Evolutionary conservation across 30 jellyfish, hydroid and myxozoan species (phyloP).

Genomic region (Turritopsis dohrnii): DNA sequence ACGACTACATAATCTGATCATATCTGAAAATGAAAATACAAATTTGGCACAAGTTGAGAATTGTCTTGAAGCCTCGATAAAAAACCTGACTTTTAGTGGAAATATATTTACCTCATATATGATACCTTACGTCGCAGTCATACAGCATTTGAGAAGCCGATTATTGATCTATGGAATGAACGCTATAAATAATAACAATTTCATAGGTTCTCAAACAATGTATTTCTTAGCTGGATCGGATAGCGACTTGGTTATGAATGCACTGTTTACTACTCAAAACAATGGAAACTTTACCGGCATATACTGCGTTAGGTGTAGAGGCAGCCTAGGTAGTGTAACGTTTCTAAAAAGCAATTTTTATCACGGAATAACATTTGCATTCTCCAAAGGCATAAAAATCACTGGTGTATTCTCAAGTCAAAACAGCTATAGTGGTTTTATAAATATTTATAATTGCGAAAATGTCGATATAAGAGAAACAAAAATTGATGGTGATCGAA

Average conservation of each 20-base stretch:
- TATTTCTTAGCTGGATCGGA: neutral
- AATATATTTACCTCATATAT: neutral
- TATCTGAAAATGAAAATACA: neutral
- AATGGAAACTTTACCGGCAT: neutral
- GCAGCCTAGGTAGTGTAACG: neutral
- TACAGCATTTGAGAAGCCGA: neutral
- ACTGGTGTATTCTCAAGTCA: neutral
- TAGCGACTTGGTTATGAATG: neutral
- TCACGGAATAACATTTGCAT: neutral
- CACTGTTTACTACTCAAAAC: neutral
- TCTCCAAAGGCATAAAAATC: neutral
- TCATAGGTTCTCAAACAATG: neutral
- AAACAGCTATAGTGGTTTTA: neutral
- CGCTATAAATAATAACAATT: neutral
- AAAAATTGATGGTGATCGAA: too few species aligned
- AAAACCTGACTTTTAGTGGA: neutral
- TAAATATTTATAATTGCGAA: neutral
- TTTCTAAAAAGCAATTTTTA: too few species aligned
- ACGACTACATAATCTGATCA: neutral
- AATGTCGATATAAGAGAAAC: neutral
- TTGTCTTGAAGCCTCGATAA: neutral
- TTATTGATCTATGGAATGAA: neutral
- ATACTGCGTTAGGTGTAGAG: neutral
- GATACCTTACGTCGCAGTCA: neutral
- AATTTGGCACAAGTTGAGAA: neutral